Conservation (phyloP, 2,797 vertebrate genomes). For the Dendrocincla tyrannina region DNA sequence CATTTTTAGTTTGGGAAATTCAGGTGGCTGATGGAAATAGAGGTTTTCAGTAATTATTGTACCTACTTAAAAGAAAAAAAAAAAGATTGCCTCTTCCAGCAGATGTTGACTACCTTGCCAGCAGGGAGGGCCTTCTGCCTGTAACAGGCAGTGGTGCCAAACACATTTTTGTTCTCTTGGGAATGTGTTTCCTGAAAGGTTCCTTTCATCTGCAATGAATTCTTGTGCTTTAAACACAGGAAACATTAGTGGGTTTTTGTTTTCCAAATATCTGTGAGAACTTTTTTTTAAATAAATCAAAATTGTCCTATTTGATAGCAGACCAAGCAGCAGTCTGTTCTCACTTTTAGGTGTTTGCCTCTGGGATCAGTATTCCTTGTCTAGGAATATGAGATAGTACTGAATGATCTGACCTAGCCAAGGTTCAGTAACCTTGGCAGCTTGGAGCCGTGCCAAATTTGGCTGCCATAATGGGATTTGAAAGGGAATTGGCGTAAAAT, state of each 20-base stretch:
- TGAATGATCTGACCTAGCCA: background rate
- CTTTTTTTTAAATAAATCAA: background rate
- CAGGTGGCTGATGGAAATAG: background rate
- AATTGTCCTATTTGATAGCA: background rate
- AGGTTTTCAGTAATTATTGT: background rate
- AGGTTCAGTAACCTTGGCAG: background rate
- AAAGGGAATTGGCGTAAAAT: background rate
- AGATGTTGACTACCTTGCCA: background rate
- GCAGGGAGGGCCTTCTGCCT: background rate
- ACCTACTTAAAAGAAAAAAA: background rate
- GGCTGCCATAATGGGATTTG: background rate
- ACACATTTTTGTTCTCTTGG: background rate
- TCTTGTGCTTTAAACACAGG: constrained; percentile 7
- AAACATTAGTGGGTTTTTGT: background rate
- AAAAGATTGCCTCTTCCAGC: background rate
- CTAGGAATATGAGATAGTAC: background rate
- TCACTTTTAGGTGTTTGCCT: background rate
- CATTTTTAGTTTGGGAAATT: background rate
- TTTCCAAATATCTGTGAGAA: background rate
- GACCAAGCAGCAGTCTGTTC: background rate
- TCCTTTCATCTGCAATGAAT: constrained; percentile 9
- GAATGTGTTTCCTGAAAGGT: background rate
- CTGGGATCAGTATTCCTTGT: background rate
- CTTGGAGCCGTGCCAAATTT: background rate
- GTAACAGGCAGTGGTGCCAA: background rate